Percentiles rank a stretch among this genome's conserved stretches.
These are phyloP conservation scores for Nephrotoma flavescens DNA, from an alignment of 2,888 invertebrate genomes.

Conservation along the genomic window DNA sequence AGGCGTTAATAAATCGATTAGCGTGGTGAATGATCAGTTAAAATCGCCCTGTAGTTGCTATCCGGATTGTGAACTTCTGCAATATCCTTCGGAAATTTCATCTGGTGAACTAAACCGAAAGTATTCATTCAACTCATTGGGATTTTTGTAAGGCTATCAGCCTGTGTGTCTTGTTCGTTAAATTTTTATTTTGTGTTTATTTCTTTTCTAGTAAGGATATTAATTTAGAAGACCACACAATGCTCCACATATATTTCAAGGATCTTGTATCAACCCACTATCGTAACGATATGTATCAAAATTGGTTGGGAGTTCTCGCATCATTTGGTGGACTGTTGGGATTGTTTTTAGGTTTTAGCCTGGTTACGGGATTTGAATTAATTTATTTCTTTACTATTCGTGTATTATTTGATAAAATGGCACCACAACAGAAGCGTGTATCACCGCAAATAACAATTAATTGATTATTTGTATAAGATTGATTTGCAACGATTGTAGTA, in stretches of 20 bases:
- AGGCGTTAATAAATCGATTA: slow-evolving; percentile 18
- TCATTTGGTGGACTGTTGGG: slow-evolving; percentile 56
- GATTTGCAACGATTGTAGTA: background rate
- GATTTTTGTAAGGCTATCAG: slow-evolving; percentile 32
- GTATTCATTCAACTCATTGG: slow-evolving; percentile 31
- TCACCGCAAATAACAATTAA: background rate
- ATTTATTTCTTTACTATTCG: slow-evolving; percentile 45
- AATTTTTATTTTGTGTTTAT: background rate
- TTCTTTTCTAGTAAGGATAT: slow-evolving; percentile 31
- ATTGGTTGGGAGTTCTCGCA: slow-evolving; percentile 55
- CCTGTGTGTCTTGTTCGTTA: background rate
- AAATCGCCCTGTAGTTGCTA: slow-evolving; percentile 35
- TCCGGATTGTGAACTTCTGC: slow-evolving; percentile 46
- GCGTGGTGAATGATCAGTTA: slow-evolving; percentile 9
- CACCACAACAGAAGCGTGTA: slow-evolving; percentile 12
- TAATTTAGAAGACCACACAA: slow-evolving; percentile 36
- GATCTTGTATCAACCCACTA: slow-evolving; percentile 51
- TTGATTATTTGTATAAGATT: background rate
- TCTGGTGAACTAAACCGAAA: slow-evolving; percentile 37
- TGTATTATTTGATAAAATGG: slow-evolving; percentile 32
- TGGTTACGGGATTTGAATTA: slow-evolving; percentile 50
- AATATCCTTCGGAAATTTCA: slow-evolving; percentile 49
- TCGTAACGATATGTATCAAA: slow-evolving; percentile 48
- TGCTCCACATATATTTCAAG: slow-evolving; percentile 49
- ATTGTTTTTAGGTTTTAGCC: slow-evolving; percentile 53